Percentiles rank a stretch among this genome's conserved stretches.
These are phyloP conservation scores for Cheilosia pagana DNA, from an alignment of 2,888 invertebrate genomes.

Conservation along the genomic window DNA sequence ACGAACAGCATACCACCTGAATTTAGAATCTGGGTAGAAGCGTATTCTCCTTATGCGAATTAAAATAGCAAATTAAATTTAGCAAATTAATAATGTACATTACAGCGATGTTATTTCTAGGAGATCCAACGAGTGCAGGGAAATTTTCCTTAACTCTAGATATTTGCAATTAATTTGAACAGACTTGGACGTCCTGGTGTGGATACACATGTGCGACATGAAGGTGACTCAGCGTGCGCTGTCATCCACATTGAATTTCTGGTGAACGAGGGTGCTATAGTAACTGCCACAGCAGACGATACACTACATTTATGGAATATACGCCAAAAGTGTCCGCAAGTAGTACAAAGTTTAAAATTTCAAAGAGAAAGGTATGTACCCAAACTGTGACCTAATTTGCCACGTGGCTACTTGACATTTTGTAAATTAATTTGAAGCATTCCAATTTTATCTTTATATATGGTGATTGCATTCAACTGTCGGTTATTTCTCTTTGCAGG, in stretches of 20 bases:
- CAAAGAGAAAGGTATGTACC: conserved; percentile 94
- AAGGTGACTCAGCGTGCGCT: conserved; percentile 84
- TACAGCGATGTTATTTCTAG: not conserved
- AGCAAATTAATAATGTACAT: conserved; percentile 32
- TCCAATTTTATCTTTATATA: conserved; percentile 19
- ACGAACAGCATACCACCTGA: not conserved
- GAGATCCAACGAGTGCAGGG: too few relatives aligned
- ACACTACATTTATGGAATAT: conserved; percentile 99
- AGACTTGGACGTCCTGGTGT: conserved; percentile 99
- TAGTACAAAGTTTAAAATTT: conserved; percentile 98
- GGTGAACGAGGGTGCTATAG: conserved; percentile 98
- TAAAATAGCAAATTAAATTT: too few relatives aligned
- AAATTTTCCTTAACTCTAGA: conserved; percentile 77
- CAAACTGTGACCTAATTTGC: not conserved
- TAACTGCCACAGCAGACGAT: conserved; percentile 98
- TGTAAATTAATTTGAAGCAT: not conserved
- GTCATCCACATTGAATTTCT: conserved; percentile 97
- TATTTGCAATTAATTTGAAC: conserved; percentile 81
- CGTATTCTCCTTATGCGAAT: too few relatives aligned
- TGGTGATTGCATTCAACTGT: not conserved
- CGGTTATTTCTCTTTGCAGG: conserved; percentile 84
- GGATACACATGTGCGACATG: conserved; percentile 96
- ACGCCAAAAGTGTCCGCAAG: conserved; percentile 95
- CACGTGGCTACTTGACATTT: conserved; percentile 29
- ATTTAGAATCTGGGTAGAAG: too few relatives aligned